A percentile compares a stretch with the other conserved stretches of the same genome.
Evolutionary conservation across 1,140 invertebrate genomes (phyloP).

Genomic region (Papilio machaon): DNA sequence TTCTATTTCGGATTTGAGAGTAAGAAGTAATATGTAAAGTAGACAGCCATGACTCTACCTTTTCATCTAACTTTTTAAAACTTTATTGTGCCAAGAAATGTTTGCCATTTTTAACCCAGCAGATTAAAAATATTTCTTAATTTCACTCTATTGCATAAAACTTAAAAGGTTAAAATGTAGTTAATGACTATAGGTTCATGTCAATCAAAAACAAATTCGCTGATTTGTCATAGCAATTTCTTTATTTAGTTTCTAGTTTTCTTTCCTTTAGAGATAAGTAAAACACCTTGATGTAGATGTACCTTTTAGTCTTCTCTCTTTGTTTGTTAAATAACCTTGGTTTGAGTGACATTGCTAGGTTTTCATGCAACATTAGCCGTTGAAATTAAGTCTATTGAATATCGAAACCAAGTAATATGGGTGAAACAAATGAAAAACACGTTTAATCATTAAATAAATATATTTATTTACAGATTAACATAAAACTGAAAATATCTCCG

Average conservation of each 20-base stretch:
- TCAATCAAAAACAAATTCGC: too few species aligned
- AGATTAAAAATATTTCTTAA: too few species aligned
- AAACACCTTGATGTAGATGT: neutral
- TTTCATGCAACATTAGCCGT: too few species aligned
- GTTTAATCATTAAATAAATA: conserved; percentile 79
- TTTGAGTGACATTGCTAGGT: neutral
- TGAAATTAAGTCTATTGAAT: neutral
- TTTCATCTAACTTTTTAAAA: too few species aligned
- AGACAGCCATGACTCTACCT: too few species aligned
- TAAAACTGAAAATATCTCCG: conserved; percentile 72
- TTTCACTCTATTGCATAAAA: too few species aligned
- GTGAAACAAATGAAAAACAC: conserved; percentile 26
- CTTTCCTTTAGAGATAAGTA: neutral
- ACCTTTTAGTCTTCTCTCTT: neutral
- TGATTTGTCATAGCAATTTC: too few species aligned
- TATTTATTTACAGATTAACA: conserved; percentile 81
- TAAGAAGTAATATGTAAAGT: neutral
- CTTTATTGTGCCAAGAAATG: neutral
- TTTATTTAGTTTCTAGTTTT: neutral
- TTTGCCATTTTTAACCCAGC: neutral
- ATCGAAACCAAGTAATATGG: neutral
- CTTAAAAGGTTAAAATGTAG: too few species aligned
- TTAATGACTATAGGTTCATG: too few species aligned
- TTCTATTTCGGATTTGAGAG: neutral
- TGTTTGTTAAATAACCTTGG: neutral